Percentiles rank a stretch among this genome's conserved stretches.
Evolutionary conservation across 64 coral and sea anemone genomes (phyloP).

Genomic region (Cladopsammia gracilis): DNA sequence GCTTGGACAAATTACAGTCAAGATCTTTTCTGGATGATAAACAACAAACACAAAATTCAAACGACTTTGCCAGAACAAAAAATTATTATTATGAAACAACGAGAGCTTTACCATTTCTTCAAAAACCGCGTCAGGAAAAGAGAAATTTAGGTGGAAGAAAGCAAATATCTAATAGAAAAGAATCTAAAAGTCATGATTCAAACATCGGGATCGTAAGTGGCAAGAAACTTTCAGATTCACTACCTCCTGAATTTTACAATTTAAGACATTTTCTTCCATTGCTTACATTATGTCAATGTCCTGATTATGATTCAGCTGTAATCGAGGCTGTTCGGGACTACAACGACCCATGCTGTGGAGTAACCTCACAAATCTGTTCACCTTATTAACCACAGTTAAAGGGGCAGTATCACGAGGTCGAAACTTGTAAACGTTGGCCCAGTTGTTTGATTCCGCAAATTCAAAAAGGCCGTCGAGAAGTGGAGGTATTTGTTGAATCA

Average conservation of each 20-base stretch:
- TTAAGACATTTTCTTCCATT: slow-evolving; percentile 16
- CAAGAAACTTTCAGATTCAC: background rate
- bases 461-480: too few species aligned
- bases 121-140: background rate
- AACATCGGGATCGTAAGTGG: background rate
- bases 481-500: too few species aligned
- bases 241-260: background rate
- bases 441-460: too few species aligned
- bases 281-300: background rate
- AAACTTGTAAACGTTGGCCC: too few species aligned
- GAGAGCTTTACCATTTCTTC: background rate
- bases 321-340: slow-evolving; percentile 57
- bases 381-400: background rate
- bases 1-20: background rate
- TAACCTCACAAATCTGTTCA: background rate
- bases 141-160: background rate
- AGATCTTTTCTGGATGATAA: background rate
- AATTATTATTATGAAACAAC: too few species aligned
- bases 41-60: background rate
- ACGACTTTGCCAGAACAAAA: background rate
- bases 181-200: background rate
- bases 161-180: background rate
- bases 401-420: too few species aligned
- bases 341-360: slow-evolving; percentile 39
- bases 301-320: slow-evolving; percentile 43